phyloP scores from a whole-genome alignment of 2,797 vertebrate genomes.

The Sebastes goodei region DNA sequence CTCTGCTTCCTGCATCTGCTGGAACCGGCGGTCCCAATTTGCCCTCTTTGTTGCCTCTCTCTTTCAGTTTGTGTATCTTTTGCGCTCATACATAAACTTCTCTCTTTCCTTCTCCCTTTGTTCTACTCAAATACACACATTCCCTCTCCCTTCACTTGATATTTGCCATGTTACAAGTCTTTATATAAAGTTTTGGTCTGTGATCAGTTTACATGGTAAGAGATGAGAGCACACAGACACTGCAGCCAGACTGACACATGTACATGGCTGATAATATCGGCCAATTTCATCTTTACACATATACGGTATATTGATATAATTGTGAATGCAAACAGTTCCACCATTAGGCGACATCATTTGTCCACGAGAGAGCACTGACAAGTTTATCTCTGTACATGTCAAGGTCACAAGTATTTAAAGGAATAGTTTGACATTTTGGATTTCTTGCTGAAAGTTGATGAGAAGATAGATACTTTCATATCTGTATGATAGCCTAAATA shows the following conservation, averaged over 20 bases:
- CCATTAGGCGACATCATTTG: too few species aligned
- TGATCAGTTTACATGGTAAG: background rate
- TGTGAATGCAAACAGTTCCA: background rate
- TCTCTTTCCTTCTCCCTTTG: background rate
- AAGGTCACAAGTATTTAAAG: background rate
- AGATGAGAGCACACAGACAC: background rate
- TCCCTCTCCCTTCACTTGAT: background rate
- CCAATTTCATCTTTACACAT: background rate
- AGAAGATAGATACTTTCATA: background rate
- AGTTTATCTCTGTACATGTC: too few species aligned
- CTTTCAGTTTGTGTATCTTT: background rate
- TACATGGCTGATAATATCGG: background rate
- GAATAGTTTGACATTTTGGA: background rate
- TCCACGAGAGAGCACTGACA: too few species aligned
- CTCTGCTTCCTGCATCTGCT: slow-evolving; percentile 48
- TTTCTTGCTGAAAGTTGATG: background rate
- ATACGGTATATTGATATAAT: background rate
- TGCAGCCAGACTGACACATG: background rate
- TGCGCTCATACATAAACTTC: background rate
- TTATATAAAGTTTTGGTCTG: background rate
- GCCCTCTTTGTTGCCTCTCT: slow-evolving; percentile 27
- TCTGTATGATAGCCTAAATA: background rate
- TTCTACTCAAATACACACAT: background rate
- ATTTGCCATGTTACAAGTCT: background rate
- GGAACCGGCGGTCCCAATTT: slow-evolving; percentile 13